Conservation (phyloP, 2,888 invertebrate genomes). For the Doris montereyensis region DNA sequence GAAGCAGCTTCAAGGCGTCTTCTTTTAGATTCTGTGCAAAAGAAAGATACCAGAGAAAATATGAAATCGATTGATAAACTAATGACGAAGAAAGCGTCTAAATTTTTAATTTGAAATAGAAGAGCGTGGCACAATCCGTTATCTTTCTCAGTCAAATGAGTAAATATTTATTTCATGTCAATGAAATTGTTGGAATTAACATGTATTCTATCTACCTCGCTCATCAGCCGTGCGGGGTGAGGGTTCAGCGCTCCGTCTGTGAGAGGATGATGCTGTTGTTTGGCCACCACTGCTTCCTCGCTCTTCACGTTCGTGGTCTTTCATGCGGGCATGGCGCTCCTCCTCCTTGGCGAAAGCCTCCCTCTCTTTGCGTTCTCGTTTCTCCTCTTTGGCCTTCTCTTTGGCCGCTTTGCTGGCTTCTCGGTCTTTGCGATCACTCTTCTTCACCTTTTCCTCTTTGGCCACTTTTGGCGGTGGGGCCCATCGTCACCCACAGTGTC, state of each 20-base stretch:
- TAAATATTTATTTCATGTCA: too few relatives aligned
- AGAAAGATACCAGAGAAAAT: conserved; percentile 2
- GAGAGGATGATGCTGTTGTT: conserved; percentile 45
- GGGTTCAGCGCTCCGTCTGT: conserved; percentile 56
- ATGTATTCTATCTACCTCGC: too few relatives aligned
- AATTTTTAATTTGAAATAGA: too few relatives aligned
- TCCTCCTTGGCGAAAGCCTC: conserved; percentile 47
- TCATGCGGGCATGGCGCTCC: conserved; percentile 40
- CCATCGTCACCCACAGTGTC: neutral
- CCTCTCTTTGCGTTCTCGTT: conserved; percentile 45
- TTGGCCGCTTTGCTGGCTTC: conserved; percentile 41
- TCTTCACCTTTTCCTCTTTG: conserved; percentile 44
- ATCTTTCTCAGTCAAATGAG: too few relatives aligned
- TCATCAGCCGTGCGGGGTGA: conserved; percentile 63
- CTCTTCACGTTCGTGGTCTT: conserved; percentile 32
- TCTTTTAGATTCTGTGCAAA: conserved; percentile 51
- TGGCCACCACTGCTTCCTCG: conserved; percentile 41
- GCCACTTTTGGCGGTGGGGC: conserved; percentile 27
- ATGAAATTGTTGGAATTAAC: too few relatives aligned
- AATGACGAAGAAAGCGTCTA: too few relatives aligned
- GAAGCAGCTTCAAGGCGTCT: conserved; percentile 59
- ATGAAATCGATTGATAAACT: too few relatives aligned
- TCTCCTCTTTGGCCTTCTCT: conserved; percentile 43
- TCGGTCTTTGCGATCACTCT: conserved; percentile 44
- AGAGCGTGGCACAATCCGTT: too few relatives aligned